phyloP scores from a whole-genome alignment of 2,797 vertebrate genomes.

The Enteromius afrohamiltoni region DNA sequence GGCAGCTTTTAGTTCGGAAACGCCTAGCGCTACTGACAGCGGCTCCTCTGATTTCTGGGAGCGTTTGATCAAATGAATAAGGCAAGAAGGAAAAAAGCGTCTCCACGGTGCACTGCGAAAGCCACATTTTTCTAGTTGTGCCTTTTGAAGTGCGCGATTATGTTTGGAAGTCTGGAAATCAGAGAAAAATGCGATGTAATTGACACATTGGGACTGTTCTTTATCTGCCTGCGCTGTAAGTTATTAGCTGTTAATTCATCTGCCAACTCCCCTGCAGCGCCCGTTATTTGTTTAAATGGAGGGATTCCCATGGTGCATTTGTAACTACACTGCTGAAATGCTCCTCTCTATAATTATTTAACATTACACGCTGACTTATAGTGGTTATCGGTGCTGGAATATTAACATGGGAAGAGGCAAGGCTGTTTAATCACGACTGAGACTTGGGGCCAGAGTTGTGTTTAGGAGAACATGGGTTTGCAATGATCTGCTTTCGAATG shows the following conservation, averaged over 20 bases:
- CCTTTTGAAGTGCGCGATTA: constrained; percentile 59
- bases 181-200: constrained; percentile 80
- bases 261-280: constrained; percentile 92
- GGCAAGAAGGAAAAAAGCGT: constrained; percentile 38
- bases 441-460: constrained; percentile 64
- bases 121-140: constrained; percentile 55
- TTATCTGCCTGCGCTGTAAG: constrained; percentile 88
- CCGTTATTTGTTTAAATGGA: constrained; percentile 99
- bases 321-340: constrained; percentile 96
- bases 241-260: constrained; percentile 99
- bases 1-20: constrained; percentile 1
- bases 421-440: constrained; percentile 80
- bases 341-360: constrained; percentile 97
- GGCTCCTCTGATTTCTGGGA: constrained; percentile 33
- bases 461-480: constrained; percentile 19
- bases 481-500: constrained; percentile 33
- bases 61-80: constrained; percentile 48
- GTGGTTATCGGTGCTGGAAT: constrained; percentile 97
- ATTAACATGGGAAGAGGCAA: constrained; percentile 86
- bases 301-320: constrained; percentile 97
- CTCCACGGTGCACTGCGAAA: constrained; percentile 59
- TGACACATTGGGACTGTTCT: constrained; percentile 81
- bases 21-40: constrained; percentile 3
- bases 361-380: constrained; percentile 98
- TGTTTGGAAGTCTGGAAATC: constrained; percentile 76